Conservation (phyloP, 2,113 vertebrate species). For the Pygoscelis adeliae region DNA sequence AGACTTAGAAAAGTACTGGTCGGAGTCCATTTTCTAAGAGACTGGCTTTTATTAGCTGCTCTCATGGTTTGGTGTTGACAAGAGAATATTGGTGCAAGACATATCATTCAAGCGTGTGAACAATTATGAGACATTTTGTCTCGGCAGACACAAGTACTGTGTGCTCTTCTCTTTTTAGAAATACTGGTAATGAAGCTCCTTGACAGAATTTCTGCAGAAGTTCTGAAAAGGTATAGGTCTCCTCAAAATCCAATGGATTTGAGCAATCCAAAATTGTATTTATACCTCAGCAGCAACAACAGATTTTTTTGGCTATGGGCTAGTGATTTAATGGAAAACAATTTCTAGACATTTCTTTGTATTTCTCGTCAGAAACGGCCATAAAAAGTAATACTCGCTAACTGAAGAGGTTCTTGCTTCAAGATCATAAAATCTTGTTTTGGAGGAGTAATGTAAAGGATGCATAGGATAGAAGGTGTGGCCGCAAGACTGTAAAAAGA, state of each 20-base stretch:
- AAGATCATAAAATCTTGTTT: background rate
- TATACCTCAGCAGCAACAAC: background rate
- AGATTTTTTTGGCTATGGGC: background rate
- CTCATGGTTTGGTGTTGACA: background rate
- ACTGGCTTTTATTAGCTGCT: background rate
- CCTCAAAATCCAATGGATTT: background rate
- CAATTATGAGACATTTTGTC: fast-evolving
- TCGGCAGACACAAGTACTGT: background rate
- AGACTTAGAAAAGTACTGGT: background rate
- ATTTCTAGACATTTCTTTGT: background rate
- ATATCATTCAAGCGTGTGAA: background rate
- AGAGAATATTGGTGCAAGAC: background rate
- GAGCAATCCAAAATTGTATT: background rate
- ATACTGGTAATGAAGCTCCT: background rate
- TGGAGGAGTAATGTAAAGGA: background rate
- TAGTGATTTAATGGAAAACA: background rate
- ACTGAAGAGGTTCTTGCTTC: background rate
- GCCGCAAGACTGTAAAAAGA: background rate
- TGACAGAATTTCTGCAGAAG: background rate
- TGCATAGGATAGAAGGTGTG: background rate
- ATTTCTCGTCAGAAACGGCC: background rate
- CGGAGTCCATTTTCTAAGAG: background rate
- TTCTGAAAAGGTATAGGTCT: background rate
- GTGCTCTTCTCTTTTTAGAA: background rate
- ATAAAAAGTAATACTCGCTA: background rate